Conservation (phyloP, 2,888 invertebrate genomes). For the Andrena flavipes region DNA sequence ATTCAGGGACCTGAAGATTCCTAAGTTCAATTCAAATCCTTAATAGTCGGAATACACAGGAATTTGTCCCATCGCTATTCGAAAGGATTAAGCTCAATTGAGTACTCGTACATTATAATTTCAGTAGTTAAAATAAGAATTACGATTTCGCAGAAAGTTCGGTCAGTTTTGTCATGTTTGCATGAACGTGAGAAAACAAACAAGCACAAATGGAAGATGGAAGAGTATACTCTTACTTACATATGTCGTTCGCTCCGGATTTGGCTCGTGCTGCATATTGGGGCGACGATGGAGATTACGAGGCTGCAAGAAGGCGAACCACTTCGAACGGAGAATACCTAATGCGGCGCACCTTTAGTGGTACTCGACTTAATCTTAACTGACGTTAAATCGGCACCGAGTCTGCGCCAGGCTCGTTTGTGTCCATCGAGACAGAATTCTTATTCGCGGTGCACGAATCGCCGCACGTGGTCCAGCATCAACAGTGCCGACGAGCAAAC, state of each 20-base stretch:
- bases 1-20: too few species aligned
- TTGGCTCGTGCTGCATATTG: conserved; percentile 51
- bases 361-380: conserved; percentile 56
- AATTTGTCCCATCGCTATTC: too few species aligned
- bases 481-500: background rate
- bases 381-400: conserved; percentile 52
- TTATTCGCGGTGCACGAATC: conserved; percentile 15
- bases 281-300: conserved; percentile 48
- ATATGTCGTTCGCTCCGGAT: conserved; percentile 29
- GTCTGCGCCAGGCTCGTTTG: conserved; percentile 20
- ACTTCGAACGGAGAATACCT: conserved; percentile 42
- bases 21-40: too few species aligned
- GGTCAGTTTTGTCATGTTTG: background rate
- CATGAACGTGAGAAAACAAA: background rate
- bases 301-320: conserved; percentile 49
- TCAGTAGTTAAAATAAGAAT: background rate
- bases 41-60: too few species aligned
- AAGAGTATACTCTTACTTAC: conserved; percentile 3
- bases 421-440: conserved; percentile 19
- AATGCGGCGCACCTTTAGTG: conserved; percentile 51
- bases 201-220: conserved; percentile 1
- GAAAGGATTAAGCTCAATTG: too few species aligned
- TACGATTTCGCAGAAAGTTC: background rate
- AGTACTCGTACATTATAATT: too few species aligned
- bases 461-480: conserved; percentile 8